Percentiles rank a stretch among this genome's conserved stretches.
These are phyloP conservation scores for Odontocolon sp. DNA, from an alignment of 2,888 invertebrate genomes.

Conservation along the genomic window DNA sequence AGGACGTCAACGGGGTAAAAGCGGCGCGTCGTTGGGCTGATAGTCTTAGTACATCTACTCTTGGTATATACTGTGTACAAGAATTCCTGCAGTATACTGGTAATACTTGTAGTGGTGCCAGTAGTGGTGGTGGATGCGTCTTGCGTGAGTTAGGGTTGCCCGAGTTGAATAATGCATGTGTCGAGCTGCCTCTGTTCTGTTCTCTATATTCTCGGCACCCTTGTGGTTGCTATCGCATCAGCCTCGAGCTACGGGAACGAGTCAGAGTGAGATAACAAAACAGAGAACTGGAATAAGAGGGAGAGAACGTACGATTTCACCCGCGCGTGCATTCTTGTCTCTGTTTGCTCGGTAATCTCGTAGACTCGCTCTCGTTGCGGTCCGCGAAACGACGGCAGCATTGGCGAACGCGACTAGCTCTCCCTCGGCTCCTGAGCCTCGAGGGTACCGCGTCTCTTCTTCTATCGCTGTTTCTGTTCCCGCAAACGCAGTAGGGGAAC, in stretches of 20 bases:
- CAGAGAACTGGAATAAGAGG: conserved; percentile 25
- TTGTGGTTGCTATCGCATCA: too few species aligned
- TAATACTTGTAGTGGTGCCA: conserved; percentile 3
- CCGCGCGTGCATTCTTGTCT: conserved; percentile 70
- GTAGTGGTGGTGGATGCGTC: conserved; percentile 68
- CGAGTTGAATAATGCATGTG: conserved; percentile 77
- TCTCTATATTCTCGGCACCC: conserved; percentile 69
- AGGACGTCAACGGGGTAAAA: too few species aligned
- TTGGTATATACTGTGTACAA: too few species aligned
- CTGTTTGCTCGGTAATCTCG: conserved; percentile 73
- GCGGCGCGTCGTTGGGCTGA: too few species aligned
- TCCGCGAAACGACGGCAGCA: conserved; percentile 5
- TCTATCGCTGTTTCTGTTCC: background rate
- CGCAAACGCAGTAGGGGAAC: conserved; percentile 1
- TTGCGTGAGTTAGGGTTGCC: conserved; percentile 76
- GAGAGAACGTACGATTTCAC: conserved; percentile 41
- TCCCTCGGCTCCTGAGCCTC: conserved; percentile 41
- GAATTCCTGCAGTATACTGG: too few species aligned
- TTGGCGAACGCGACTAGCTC: background rate
- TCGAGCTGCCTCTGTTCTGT: conserved; percentile 69
- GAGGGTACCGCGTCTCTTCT: conserved; percentile 33
- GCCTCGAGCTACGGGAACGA: background rate
- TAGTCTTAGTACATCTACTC: too few species aligned
- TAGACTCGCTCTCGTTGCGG: conserved; percentile 69
- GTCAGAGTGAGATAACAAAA: conserved; percentile 28